Conservation (phyloP, 2,797 vertebrate species). For the Sebastes goodei region DNA sequence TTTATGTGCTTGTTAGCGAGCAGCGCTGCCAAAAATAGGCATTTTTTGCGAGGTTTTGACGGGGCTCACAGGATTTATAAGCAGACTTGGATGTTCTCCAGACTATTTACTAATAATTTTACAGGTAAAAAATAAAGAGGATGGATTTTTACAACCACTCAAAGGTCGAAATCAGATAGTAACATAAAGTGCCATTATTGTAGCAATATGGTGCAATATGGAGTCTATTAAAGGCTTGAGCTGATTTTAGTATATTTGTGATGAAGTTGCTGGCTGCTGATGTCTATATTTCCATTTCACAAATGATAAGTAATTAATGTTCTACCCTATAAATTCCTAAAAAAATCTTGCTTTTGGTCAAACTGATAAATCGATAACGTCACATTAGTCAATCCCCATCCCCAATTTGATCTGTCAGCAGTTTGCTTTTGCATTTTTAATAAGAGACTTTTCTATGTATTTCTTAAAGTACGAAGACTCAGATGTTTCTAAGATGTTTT, state of each 20-base stretch:
- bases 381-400: neutral
- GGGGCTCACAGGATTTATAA: conserved; percentile 39
- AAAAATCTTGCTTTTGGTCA: neutral
- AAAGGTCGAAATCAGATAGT: neutral
- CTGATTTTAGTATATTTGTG: neutral
- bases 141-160: neutral
- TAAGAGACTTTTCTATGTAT: neutral
- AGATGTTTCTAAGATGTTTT: neutral
- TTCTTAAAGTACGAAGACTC: neutral
- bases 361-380: neutral
- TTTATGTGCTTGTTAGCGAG: conserved; percentile 17
- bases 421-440: neutral
- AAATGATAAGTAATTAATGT: neutral
- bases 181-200: neutral
- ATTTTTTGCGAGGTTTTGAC: conserved; percentile 22
- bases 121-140: conserved; percentile 12
- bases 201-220: neutral
- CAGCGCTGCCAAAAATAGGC: conserved; percentile 39
- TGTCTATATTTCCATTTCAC: neutral
- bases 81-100: conserved; percentile 33
- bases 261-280: neutral
- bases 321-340: neutral
- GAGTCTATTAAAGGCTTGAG: neutral
- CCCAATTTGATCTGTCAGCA: neutral
- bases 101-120: conserved; percentile 18